Evolutionary conservation across 2,888 invertebrate genomes (phyloP).

Genomic region (Rapana venosa): DNA sequence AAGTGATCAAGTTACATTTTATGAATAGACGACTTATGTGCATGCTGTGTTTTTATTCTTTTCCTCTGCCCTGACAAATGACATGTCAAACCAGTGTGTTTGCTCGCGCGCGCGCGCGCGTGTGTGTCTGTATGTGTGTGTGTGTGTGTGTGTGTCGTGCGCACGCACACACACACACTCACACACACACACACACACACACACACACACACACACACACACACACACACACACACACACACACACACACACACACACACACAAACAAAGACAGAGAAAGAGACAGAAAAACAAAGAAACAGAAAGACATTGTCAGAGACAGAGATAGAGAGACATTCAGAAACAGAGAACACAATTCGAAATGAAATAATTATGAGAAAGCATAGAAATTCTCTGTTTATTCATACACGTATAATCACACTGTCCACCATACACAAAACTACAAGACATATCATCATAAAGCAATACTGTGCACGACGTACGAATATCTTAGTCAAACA

Average conservation of each 20-base stretch:
- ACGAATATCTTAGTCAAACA: too few relatives aligned
- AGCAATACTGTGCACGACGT: too few relatives aligned
- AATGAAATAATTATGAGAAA: background rate
- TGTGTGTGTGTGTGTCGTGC: slow-evolving; percentile 12
- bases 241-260: slow-evolving; percentile 24
- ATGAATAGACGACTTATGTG: too few relatives aligned
- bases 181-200: slow-evolving; percentile 30
- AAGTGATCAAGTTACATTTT: too few relatives aligned
- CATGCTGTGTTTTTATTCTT: too few relatives aligned
- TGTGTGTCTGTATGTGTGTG: background rate
- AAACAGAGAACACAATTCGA: background rate
- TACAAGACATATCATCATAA: too few relatives aligned
- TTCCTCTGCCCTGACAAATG: too few relatives aligned
- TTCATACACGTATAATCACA: too few relatives aligned
- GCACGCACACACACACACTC: background rate
- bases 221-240: background rate
- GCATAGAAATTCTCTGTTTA: background rate
- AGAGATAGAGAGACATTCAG: background rate
- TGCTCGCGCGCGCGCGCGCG: background rate
- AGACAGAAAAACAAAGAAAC: background rate
- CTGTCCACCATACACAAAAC: too few relatives aligned
- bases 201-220: slow-evolving; percentile 29
- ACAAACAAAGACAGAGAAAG: background rate
- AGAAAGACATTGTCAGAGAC: background rate
- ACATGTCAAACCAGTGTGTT: background rate